Conservation (phyloP, 2,113 vertebrate species). For the Oenanthe oenanthe region DNA sequence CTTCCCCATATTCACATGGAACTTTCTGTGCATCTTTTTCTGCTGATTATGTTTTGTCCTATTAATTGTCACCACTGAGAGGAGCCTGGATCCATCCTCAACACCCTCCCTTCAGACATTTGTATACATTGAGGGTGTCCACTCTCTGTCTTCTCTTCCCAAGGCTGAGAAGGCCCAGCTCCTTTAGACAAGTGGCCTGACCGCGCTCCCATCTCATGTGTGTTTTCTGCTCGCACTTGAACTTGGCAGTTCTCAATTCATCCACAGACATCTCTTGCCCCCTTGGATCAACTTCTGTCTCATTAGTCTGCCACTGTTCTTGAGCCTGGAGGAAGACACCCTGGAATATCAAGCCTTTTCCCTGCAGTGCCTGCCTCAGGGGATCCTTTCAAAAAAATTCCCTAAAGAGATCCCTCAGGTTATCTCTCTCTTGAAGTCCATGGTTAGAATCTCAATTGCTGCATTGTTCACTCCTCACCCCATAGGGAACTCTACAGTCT, state of each 20-base stretch:
- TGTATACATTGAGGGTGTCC: background rate
- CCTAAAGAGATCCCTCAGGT: background rate
- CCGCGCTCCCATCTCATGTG: background rate
- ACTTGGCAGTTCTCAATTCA: background rate
- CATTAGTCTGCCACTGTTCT: background rate
- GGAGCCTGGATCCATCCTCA: background rate
- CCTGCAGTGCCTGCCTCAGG: background rate
- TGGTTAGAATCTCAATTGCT: background rate
- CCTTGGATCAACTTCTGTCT: background rate
- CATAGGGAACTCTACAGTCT: background rate
- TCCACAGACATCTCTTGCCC: rapidly evolving
- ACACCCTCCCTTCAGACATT: background rate
- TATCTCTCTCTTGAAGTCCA: background rate
- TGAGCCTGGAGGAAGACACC: background rate
- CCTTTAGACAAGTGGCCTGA: background rate
- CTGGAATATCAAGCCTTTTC: background rate
- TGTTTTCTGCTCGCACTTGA: background rate
- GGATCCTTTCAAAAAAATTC: background rate
- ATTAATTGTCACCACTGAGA: background rate
- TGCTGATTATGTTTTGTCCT: rapidly evolving
- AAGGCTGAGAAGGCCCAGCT: background rate
- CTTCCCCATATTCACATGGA: background rate
- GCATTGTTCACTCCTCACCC: rapidly evolving
- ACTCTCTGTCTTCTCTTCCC: background rate
- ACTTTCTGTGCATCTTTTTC: background rate